Evolutionary conservation across 1,140 invertebrate genomes (phyloP).

Genomic region (Proctacanthus coquilletti): DNA sequence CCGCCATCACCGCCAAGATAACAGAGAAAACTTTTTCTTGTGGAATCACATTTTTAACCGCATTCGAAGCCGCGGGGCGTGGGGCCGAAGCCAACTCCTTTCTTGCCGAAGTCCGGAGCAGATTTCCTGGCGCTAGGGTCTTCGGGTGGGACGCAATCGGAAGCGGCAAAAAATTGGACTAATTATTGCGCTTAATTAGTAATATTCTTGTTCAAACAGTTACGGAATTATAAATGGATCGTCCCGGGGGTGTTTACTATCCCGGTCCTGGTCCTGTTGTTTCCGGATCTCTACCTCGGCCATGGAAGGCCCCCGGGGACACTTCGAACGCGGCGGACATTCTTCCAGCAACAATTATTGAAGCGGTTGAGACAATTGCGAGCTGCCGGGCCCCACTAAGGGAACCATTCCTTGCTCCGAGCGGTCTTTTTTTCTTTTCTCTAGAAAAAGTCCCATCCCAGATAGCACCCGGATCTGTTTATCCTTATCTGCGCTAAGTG

Average conservation of each 20-base stretch:
- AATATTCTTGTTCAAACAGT: conserved; percentile 2
- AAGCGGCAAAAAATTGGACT: background rate
- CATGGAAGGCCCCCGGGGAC: background rate
- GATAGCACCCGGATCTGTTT: background rate
- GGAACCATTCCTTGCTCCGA: background rate
- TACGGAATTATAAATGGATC: conserved; percentile 1
- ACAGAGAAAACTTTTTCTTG: too few relatives aligned
- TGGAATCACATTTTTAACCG: too few relatives aligned
- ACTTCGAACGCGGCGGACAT: background rate
- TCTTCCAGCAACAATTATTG: background rate
- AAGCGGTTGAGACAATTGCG: background rate
- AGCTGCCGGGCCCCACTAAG: background rate
- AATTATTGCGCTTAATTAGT: conserved; percentile 2
- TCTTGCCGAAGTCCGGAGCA: too few relatives aligned
- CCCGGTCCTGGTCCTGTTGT: background rate
- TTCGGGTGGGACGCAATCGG: background rate
- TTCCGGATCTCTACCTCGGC: background rate
- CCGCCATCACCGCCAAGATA: too few relatives aligned
- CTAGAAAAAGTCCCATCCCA: background rate
- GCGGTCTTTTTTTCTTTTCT: background rate
- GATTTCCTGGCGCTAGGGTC: too few relatives aligned
- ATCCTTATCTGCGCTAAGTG: background rate
- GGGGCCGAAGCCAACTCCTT: too few relatives aligned
- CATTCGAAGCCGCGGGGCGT: too few relatives aligned
- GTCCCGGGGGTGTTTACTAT: background rate